These are phyloP conservation scores for Furcifer pardalis DNA, from an alignment of 2,797 vertebrate genomes.

Conservation along the genomic window DNA sequence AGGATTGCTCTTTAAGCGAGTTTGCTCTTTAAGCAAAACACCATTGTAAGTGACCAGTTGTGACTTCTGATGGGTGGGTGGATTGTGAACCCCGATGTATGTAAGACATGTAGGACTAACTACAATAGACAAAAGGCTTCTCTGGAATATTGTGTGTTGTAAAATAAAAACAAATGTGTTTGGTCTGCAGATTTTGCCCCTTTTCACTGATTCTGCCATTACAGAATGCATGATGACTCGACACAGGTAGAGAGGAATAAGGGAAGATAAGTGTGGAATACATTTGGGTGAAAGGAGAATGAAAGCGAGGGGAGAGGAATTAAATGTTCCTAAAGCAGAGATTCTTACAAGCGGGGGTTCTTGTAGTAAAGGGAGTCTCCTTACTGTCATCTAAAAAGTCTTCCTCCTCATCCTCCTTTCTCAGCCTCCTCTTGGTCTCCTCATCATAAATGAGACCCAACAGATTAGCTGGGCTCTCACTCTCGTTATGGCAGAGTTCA, in stretches of 20 bases:
- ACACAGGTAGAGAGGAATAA: slow-evolving; percentile 19
- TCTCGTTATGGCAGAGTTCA: slow-evolving; percentile 94
- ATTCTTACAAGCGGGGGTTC: slow-evolving; percentile 84
- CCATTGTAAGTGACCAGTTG: no score
- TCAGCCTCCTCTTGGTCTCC: slow-evolving; percentile 94
- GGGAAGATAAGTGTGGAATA: slow-evolving; percentile 54
- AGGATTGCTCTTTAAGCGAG: no score
- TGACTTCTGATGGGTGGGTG: no score
- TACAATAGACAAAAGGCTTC: not conserved
- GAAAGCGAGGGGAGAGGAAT: slow-evolving; percentile 66
- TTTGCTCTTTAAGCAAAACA: no score
- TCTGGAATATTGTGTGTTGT: no score
- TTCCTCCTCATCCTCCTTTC: slow-evolving; percentile 98
- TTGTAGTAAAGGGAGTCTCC: slow-evolving; percentile 88
- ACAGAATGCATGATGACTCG: slow-evolving; percentile 37
- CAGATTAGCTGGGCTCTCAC: slow-evolving; percentile 96
- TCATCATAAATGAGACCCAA: slow-evolving; percentile 97
- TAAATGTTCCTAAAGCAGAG: slow-evolving; percentile 82
- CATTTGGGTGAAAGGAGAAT: slow-evolving; percentile 67
- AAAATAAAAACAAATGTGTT: slow-evolving; percentile 12
- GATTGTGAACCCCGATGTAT: no score
- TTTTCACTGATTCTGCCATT: slow-evolving; percentile 19
- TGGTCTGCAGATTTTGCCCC: not conserved
- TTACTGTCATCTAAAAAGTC: slow-evolving; percentile 99
- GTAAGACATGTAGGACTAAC: not conserved